Evolutionary conservation across 2,888 invertebrate genomes (phyloP).

Genomic region (Plutella xylostella): DNA sequence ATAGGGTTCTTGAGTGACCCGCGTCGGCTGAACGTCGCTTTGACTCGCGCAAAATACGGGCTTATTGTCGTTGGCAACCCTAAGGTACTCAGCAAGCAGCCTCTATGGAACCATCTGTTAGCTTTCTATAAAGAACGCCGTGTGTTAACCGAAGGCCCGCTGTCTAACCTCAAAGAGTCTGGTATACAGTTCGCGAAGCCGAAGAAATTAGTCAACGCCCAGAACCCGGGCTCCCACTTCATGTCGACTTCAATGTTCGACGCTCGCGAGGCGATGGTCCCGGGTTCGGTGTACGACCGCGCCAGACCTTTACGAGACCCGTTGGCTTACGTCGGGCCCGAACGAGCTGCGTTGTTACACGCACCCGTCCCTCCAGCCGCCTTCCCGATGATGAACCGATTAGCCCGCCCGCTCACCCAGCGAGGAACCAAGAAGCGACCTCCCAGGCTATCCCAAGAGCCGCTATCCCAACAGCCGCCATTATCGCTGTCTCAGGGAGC

Average conservation of each 20-base stretch:
- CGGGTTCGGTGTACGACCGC: conserved; percentile 93
- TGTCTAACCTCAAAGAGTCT: conserved; percentile 96
- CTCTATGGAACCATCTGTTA: conserved; percentile 97
- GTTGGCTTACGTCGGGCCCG: conserved; percentile 92
- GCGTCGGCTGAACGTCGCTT: conserved; percentile 95
- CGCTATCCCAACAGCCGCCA: conserved; percentile 79
- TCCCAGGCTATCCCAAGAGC: conserved; percentile 73
- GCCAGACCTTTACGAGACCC: conserved; percentile 88
- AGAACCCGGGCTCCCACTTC: conserved; percentile 96
- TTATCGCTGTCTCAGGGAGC: conserved; percentile 80
- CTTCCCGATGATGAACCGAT: conserved; percentile 89
- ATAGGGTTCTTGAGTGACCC: conserved; percentile 99
- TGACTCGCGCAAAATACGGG: conserved; percentile 97
- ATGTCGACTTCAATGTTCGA: conserved; percentile 98
- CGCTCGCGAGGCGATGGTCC: conserved; percentile 94
- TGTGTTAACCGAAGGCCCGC: conserved; percentile 95
- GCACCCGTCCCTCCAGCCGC: conserved; percentile 93
- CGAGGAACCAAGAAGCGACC: conserved; percentile 42
- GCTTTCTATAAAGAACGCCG: conserved; percentile 98
- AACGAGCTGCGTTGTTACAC: conserved; percentile 79
- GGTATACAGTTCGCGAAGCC: conserved; percentile 98
- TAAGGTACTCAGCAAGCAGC: conserved; percentile 97
- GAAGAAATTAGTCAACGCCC: conserved; percentile 92
- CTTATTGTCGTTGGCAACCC: conserved; percentile 99
- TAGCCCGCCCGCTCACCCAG: conserved; percentile 77